Base-by-base conservation (phyloP, 2,797 vertebrate genomes). In the Argyrosomus regius region DNA sequence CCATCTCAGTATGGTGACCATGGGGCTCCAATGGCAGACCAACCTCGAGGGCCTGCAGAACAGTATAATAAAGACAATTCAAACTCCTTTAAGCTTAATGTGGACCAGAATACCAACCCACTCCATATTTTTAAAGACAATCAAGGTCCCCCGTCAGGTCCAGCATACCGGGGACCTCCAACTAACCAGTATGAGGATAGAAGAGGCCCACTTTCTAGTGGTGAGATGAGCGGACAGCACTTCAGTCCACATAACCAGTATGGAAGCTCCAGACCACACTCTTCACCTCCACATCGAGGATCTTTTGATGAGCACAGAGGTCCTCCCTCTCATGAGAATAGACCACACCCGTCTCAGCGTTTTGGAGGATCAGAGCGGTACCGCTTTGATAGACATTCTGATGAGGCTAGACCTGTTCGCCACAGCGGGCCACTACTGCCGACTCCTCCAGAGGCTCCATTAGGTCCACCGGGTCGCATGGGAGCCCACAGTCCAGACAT, bases 361-460 rank as follows among this genome's bases (percentile, higher is more conserved):
- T 96, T 96, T 84, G 95, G 94, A 3, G 96, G 96, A 58, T 93
- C 93, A 10, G 89, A 95, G 0, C 82, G 96, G 4, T 98, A 96
- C 83, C 97, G 95, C 87, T 97, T 97, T 41, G 96, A 96, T 60
- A 96, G 96, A 52, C 91, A 77, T 41, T 84, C 95, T 3, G 96
- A 96, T 52, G 95, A 95, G 17, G 87, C 92, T 31, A 97, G 97
- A 92, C 94, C 96, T 4, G 77, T 87, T 9, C 97, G 97, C 6
- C 94, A 97, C 72, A 96, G 96, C 0, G 95, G 97, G n/a, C 95
- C 98, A 64, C 93, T 98, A 39, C 95, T 99, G 72, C 97, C 97
- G 39, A 96, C 97, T 74, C 96, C 96, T 0, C 76, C 95, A 5
- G 92, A 99, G 50, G 93, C 94, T 24, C 87, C 95, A 6, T 91